These are phyloP conservation scores for Agelas oroides DNA, from an alignment of 37 sponge, comb jelly and placozoan genomes.

Conservation along the genomic window DNA sequence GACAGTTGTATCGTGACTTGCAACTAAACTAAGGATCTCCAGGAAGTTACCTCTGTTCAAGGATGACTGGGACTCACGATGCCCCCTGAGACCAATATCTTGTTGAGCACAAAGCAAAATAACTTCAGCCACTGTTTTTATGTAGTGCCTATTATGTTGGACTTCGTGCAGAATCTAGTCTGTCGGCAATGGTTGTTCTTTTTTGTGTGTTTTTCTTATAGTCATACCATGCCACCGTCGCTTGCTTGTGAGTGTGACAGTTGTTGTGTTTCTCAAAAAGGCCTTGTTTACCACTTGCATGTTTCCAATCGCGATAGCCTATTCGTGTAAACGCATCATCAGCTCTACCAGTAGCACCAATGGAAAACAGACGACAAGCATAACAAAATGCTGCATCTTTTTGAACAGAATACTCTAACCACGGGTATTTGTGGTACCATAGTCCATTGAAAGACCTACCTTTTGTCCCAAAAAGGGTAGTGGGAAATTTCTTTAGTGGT, in stretches of 20 bases:
- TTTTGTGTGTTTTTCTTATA: background rate
- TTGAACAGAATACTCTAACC: conserved; percentile 47
- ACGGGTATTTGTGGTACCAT: conserved; percentile 37
- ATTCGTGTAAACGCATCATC: conserved; percentile 16
- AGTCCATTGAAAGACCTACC: conserved; percentile 24
- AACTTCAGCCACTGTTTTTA: conserved; percentile 43
- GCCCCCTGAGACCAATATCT: conserved; percentile 69
- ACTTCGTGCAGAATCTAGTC: background rate
- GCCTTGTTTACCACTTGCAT: conserved; percentile 48
- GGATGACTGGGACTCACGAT: conserved; percentile 41
- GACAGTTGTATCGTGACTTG: conserved; percentile 64
- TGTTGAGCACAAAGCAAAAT: conserved; percentile 40
- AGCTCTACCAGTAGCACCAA: conserved; percentile 5
- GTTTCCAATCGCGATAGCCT: conserved; percentile 41
- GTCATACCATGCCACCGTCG: conserved; percentile 16
- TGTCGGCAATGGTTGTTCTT: conserved; percentile 3
- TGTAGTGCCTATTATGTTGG: conserved; percentile 12
- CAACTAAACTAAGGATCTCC: conserved; percentile 35
- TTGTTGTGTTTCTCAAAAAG: conserved; percentile 17
- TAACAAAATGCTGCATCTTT: conserved; percentile 57
- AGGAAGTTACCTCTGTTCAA: conserved; percentile 60
- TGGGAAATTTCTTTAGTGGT: conserved; percentile 27
- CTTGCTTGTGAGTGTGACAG: conserved; percentile 34
- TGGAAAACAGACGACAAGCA: conserved; percentile 42
- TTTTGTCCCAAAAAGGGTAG: conserved; percentile 16